Percentiles rank a stretch among this genome's conserved stretches.
phyloP scores from a whole-genome alignment of 2,888 invertebrate species.

The Autographa gamma region DNA sequence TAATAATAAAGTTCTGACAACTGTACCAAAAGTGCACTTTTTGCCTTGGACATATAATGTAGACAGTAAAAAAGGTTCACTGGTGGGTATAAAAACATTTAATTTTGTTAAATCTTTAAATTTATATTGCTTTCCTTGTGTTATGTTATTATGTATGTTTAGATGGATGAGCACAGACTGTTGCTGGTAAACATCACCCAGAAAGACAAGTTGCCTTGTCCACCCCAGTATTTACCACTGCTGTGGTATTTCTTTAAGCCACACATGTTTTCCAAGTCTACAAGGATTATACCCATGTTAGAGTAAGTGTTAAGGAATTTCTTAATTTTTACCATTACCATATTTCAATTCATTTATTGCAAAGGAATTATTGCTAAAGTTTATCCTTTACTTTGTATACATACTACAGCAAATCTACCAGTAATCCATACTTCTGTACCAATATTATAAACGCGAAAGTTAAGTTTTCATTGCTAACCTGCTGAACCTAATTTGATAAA shows the following conservation, averaged over 20 bases:
- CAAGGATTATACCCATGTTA: conserved; percentile 91
- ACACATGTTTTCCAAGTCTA: conserved; percentile 89
- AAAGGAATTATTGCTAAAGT: too few relatives aligned
- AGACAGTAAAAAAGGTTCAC: conserved; percentile 67
- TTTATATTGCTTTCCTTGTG: background rate
- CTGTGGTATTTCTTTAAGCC: conserved; percentile 92
- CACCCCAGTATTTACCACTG: conserved; percentile 88
- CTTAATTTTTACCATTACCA: too few relatives aligned
- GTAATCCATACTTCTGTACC: too few relatives aligned
- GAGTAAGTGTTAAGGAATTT: conserved; percentile 89
- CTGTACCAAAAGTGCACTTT: conserved; percentile 90
- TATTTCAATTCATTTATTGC: too few relatives aligned
- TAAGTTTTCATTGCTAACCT: too few relatives aligned
- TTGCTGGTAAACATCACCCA: conserved; percentile 91
- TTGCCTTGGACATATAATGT: conserved; percentile 89
- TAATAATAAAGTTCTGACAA: conserved; percentile 89
- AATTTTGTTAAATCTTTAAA: too few relatives aligned
- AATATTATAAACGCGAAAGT: too few relatives aligned
- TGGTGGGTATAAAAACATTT: too few relatives aligned
- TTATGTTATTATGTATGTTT: conserved; percentile 44
- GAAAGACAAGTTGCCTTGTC: conserved; percentile 88
- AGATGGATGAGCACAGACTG: conserved; percentile 88
- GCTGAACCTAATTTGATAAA: too few relatives aligned
- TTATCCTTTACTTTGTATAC: too few relatives aligned
- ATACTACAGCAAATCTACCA: too few relatives aligned